Conservation (phyloP, 2,113 vertebrate genomes). For the Rana temporaria region DNA sequence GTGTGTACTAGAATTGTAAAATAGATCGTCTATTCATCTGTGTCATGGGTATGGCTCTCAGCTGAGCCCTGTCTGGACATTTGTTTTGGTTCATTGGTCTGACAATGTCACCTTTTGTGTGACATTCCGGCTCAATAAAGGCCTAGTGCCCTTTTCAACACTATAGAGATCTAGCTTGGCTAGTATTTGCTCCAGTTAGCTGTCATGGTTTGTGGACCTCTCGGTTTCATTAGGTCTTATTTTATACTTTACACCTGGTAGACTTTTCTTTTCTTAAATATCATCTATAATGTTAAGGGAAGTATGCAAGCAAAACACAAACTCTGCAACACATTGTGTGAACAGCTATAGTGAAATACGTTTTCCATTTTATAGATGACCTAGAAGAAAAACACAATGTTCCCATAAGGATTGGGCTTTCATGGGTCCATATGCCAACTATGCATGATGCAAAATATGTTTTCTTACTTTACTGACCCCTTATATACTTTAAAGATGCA, state of each 20-base stretch:
- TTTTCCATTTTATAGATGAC: no score
- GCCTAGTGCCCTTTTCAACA: neutral
- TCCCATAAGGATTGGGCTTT: no score
- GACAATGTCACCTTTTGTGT: conserved; percentile 35
- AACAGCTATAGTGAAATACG: no score
- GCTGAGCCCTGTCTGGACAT: neutral
- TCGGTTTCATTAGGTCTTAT: neutral
- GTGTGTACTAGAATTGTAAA: neutral
- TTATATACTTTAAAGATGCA: no score
- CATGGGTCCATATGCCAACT: no score
- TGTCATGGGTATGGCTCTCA: neutral
- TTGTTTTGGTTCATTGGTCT: conserved; percentile 1
- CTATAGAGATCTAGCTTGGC: neutral
- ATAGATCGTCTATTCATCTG: neutral
- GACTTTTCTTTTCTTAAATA: neutral
- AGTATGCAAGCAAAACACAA: no score
- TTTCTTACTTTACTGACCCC: no score
- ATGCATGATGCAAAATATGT: no score
- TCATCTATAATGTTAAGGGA: no score
- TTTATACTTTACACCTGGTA: neutral
- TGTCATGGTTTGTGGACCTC: neutral
- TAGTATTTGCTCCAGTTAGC: neutral
- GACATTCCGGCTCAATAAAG: conserved; percentile 4
- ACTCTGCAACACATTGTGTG: no score
- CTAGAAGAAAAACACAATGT: no score